A percentile compares a stretch with the other conserved stretches of the same genome.
Conservation (phyloP, 2,888 invertebrate species). For the Oligia latruncula region DNA sequence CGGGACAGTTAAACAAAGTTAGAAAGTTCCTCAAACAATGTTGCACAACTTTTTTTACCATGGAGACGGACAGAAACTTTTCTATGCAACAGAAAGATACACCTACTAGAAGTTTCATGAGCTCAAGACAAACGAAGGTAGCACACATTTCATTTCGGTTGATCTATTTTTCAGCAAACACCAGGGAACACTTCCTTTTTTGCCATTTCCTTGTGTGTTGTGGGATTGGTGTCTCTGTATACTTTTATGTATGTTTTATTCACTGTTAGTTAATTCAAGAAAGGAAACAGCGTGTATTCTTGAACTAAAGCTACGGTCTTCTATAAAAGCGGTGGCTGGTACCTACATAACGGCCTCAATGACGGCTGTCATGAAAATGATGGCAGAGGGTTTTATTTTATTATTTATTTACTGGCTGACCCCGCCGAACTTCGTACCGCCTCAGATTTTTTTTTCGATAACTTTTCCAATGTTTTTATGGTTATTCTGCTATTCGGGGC, state of each 20-base stretch:
- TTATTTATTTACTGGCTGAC: too few species aligned
- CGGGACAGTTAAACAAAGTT: too few species aligned
- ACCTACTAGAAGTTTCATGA: constrained; percentile 28
- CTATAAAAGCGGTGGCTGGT: background rate
- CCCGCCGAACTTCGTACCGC: too few species aligned
- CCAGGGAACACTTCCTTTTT: background rate
- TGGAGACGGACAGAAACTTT: background rate
- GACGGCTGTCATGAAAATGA: too few species aligned
- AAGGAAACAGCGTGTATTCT: background rate
- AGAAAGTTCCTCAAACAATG: too few species aligned
- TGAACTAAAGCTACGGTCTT: background rate
- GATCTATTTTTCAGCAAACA: constrained; percentile 43
- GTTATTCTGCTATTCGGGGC: too few species aligned
- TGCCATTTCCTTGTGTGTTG: background rate
- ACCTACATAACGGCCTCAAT: too few species aligned
- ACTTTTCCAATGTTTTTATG: too few species aligned
- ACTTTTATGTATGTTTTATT: background rate
- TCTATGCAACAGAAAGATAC: background rate
- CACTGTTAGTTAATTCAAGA: background rate
- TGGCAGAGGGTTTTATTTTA: too few species aligned
- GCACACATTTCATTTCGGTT: constrained; percentile 37
- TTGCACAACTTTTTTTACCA: background rate
- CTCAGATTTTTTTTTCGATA: too few species aligned
- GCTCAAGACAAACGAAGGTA: constrained; percentile 22
- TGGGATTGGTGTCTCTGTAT: background rate